phyloP scores from a whole-genome alignment of 1,140 invertebrate species.

The Mizuhopecten yessoensis region DNA sequence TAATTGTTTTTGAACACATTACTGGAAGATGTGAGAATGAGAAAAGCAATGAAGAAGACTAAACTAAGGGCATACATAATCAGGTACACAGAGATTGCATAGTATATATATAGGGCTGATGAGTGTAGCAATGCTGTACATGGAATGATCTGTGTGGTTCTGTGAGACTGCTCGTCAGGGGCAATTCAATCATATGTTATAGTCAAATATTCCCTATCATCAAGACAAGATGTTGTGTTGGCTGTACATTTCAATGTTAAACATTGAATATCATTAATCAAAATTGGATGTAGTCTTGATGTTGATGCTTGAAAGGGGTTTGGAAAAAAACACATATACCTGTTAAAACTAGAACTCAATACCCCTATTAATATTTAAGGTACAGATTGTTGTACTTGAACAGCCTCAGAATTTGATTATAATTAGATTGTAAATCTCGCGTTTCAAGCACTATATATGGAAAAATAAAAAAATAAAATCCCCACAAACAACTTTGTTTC shows the following conservation, averaged over 20 bases:
- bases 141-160: not conserved
- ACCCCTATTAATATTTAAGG: too few species aligned
- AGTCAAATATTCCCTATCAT: not conserved
- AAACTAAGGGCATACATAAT: not conserved
- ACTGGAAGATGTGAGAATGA: not conserved
- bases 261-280: not conserved
- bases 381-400: too few species aligned
- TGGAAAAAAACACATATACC: too few species aligned
- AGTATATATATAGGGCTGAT: conserved; percentile 8
- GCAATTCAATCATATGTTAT: not conserved
- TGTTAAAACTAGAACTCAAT: too few species aligned
- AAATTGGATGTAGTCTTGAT: not conserved
- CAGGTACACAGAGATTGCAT: not conserved
- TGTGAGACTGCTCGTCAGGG: not conserved
- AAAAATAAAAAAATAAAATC: too few species aligned
- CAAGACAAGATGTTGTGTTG: not conserved
- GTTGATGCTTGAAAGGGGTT: too few species aligned
- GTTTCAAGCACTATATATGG: too few species aligned
- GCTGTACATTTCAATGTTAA: not conserved
- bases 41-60: not conserved
- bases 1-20: not conserved
- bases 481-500: too few species aligned
- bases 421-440: too few species aligned
- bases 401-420: too few species aligned
- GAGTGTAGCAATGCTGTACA: conserved; percentile 2